Evolutionary conservation across 1,140 invertebrate genomes (phyloP).

Genomic region (Leptonema lineaticorne): DNA sequence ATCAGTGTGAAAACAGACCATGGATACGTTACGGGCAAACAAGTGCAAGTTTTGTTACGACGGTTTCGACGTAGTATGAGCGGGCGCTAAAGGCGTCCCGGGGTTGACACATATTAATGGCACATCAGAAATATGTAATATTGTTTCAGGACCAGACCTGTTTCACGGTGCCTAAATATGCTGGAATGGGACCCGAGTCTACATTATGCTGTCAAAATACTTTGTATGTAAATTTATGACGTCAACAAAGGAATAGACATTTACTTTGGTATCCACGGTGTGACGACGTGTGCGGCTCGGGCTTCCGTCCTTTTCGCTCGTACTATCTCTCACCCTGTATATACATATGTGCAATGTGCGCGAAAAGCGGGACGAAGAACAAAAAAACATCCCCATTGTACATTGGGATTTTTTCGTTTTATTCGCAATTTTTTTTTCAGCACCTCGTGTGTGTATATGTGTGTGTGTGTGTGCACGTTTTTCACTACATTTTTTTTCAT

Average conservation of each 20-base stretch:
- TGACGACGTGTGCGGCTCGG: not conserved
- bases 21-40: not conserved
- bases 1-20: not conserved
- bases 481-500: too few species aligned
- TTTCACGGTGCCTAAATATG: constrained; percentile 10
- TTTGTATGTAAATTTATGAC: constrained; percentile 19
- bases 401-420: too few species aligned
- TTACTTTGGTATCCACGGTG: constrained; percentile 8
- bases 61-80: not conserved
- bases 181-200: constrained; percentile 10
- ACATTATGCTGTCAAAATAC: constrained; percentile 18
- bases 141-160: constrained; percentile 6
- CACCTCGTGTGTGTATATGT: too few species aligned
- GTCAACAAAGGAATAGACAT: constrained; percentile 19
- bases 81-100: not conserved
- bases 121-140: constrained; percentile 16
- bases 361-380: too few species aligned
- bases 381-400: too few species aligned
- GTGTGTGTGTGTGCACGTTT: too few species aligned
- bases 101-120: constrained; percentile 13
- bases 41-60: not conserved
- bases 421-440: too few species aligned
- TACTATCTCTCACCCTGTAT: too few species aligned
- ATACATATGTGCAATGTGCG: too few species aligned
- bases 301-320: not conserved